Conservation (phyloP, 2,113 vertebrate species). For the Lophura nycthemera region DNA sequence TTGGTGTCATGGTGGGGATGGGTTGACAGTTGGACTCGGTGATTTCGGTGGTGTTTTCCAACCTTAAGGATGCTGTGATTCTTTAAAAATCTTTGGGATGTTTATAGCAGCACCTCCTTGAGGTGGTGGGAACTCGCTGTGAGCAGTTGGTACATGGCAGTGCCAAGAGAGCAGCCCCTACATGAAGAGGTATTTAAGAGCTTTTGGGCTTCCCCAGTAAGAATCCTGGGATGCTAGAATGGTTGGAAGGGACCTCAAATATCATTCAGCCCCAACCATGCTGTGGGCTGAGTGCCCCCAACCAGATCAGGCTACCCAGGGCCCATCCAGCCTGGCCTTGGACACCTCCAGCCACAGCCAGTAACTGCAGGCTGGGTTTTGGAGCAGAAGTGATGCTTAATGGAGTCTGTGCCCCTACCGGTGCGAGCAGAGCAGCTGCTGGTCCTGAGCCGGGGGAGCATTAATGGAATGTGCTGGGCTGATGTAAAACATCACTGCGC, state of each 20-base stretch:
- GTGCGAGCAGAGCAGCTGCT: conserved; percentile 52
- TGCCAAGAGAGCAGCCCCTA: background rate
- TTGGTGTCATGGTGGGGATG: too few species aligned
- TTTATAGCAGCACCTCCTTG: background rate
- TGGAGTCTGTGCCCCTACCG: conserved; percentile 2
- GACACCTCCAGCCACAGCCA: background rate
- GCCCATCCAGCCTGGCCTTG: background rate
- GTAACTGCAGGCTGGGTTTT: background rate
- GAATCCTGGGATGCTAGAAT: background rate
- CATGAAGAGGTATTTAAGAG: background rate
- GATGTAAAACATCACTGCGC: conserved; percentile 18
- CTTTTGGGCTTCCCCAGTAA: background rate
- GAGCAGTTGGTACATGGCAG: accelerated
- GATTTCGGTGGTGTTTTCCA: too few species aligned
- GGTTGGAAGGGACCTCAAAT: too few species aligned
- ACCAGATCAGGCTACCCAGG: background rate
- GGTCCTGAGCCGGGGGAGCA: background rate
- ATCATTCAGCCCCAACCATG: too few species aligned
- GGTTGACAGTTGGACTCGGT: too few species aligned
- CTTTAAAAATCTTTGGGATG: background rate
- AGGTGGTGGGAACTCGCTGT: background rate
- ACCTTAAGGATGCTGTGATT: too few species aligned
- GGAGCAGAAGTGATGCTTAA: conserved; percentile 43
- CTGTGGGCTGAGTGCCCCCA: background rate
- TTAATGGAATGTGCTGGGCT: background rate